Percentiles rank a stretch among this genome's conserved stretches.
phyloP scores from a whole-genome alignment of 2,888 invertebrate genomes.

The Eilema griseolum region DNA sequence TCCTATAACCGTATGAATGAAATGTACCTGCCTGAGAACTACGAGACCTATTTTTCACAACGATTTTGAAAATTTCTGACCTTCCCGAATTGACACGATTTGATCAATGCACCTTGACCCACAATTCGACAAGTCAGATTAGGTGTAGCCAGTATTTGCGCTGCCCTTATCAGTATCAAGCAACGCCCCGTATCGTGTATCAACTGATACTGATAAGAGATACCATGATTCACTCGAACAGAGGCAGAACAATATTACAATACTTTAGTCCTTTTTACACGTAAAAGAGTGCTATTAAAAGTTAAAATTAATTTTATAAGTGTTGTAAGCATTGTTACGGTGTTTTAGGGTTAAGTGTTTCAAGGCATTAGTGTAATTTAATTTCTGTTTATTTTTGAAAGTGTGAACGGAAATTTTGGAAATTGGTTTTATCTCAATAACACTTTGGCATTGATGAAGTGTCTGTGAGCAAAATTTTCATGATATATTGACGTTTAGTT shows the following conservation, averaged over 20 bases:
- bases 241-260: slow-evolving; percentile 5
- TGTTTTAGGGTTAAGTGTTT: neutral
- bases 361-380: neutral
- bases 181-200: slow-evolving; percentile 74
- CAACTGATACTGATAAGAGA: slow-evolving; percentile 59
- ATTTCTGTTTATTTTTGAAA: neutral
- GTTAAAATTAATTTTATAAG: neutral
- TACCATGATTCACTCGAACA: slow-evolving; percentile 58
- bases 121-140: slow-evolving; percentile 50
- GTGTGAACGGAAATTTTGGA: neutral
- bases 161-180: slow-evolving; percentile 57
- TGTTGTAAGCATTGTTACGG: neutral
- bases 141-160: slow-evolving; percentile 49
- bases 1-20: no score
- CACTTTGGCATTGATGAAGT: slow-evolving; percentile 10
- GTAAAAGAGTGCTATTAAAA: neutral
- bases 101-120: slow-evolving; percentile 61
- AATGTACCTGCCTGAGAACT: no score
- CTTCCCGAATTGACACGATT: slow-evolving; percentile 28
- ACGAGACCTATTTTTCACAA: neutral
- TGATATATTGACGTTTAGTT: neutral
- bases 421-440: slow-evolving; percentile 1
- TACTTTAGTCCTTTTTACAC: slow-evolving; percentile 8
- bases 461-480: neutral
- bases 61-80: neutral